Conservation (phyloP, 23 tunicate genomes). For the Trididemnum clinides region DNA sequence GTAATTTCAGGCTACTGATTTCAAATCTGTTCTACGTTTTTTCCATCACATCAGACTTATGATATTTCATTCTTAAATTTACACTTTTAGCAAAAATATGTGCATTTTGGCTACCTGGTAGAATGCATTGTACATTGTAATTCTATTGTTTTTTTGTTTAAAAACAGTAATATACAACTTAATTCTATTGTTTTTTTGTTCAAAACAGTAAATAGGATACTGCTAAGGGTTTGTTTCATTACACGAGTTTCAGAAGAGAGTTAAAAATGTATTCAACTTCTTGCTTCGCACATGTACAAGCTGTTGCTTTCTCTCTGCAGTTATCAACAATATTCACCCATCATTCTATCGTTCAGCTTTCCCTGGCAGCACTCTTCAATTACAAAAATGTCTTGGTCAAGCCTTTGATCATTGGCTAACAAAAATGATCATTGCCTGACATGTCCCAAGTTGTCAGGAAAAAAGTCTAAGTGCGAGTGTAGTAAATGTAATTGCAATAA, state of each 20-base stretch:
- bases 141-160: neutral
- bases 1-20: neutral
- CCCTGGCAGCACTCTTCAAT: constrained; percentile 36
- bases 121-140: neutral
- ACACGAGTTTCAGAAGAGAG: too few species aligned
- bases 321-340: constrained; percentile 34
- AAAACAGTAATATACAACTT: too few species aligned
- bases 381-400: constrained; percentile 33
- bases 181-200: too few species aligned
- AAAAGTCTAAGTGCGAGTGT: constrained; percentile 23
- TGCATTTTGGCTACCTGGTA: neutral
- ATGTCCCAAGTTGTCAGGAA: constrained; percentile 28
- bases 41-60: too few species aligned
- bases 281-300: constrained; percentile 15
- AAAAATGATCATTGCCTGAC: too few species aligned
- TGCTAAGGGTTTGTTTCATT: too few species aligned
- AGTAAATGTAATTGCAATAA: constrained; percentile 35
- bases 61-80: too few species aligned
- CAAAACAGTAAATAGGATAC: too few species aligned
- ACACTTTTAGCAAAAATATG: too few species aligned
- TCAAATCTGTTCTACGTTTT: neutral
- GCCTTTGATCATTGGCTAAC: neutral
- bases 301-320: constrained; percentile 19
- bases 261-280: constrained; percentile 10
- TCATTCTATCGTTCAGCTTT: constrained; percentile 8